Conservation (phyloP, 2,797 vertebrate genomes). For the Poecilia gillii region DNA sequence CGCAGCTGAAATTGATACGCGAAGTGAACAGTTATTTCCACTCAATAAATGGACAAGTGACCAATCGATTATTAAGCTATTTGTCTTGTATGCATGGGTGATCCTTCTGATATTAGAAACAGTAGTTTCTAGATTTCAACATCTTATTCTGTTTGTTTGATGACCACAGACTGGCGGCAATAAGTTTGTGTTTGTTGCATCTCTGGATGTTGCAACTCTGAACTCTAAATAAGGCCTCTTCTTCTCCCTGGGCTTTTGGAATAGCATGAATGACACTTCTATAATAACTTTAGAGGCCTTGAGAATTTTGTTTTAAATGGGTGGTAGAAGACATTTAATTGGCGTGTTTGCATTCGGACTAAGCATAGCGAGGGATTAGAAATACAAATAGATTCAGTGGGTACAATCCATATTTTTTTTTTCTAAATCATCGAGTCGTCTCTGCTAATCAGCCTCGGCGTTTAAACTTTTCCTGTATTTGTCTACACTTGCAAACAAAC, state of each 20-base stretch:
- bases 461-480: slow-evolving; percentile 39
- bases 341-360: background rate
- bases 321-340: background rate
- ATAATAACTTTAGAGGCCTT: slow-evolving; percentile 24
- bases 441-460: slow-evolving; percentile 5
- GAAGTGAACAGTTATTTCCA: background rate
- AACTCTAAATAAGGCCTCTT: slow-evolving; percentile 46
- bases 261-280: slow-evolving; percentile 42
- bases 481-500: slow-evolving; percentile 39
- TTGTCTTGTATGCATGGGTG: background rate
- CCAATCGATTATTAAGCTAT: too few species aligned
- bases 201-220: slow-evolving; percentile 35
- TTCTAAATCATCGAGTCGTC: slow-evolving; percentile 6
- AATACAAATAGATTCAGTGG: background rate
- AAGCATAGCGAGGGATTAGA: background rate
- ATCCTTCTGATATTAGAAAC: background rate
- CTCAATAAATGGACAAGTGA: background rate
- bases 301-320: slow-evolving; percentile 5
- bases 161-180: slow-evolving; percentile 14
- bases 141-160: slow-evolving; percentile 9
- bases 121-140: background rate
- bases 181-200: slow-evolving; percentile 25
- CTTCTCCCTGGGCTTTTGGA: slow-evolving; percentile 50
- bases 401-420: background rate
- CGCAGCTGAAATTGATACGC: background rate